phyloP scores from a whole-genome alignment of 2,797 vertebrate genomes.

The Siniperca obscura region DNA sequence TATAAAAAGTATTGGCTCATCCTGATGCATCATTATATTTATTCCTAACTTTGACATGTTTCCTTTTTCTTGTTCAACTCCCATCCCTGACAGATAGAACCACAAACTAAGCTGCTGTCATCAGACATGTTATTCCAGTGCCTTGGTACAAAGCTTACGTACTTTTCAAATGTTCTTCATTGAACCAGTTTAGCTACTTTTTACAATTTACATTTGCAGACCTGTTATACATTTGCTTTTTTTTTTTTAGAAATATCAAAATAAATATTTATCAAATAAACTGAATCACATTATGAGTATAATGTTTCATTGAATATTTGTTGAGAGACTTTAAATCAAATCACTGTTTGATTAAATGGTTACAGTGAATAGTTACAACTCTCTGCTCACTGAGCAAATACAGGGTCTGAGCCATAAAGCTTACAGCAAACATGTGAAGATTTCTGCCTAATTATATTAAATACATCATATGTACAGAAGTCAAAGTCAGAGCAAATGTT shows the following conservation, averaged over 20 bases:
- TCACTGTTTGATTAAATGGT: slow-evolving; percentile 2
- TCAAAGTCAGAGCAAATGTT: slow-evolving; percentile 1
- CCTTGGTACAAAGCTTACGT: neutral
- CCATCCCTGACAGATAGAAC: neutral
- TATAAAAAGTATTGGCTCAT: neutral
- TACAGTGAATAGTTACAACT: slow-evolving; percentile 14
- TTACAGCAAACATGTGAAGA: slow-evolving; percentile 32
- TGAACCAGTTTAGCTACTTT: neutral
- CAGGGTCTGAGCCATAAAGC: neutral
- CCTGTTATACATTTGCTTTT: neutral
- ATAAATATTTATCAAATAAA: neutral
- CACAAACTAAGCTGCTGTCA: neutral
- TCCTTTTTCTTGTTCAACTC: neutral
- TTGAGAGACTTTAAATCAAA: slow-evolving; percentile 3
- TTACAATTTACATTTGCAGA: neutral
- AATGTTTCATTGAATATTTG: neutral
- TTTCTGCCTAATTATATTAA: slow-evolving; percentile 26
- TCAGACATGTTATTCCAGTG: neutral
- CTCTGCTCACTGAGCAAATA: slow-evolving; percentile 28
- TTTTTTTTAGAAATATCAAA: neutral
- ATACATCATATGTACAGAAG: slow-evolving; percentile 14
- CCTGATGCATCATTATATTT: neutral
- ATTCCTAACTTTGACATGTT: neutral
- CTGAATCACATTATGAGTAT: neutral
- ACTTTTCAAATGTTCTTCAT: neutral